Conservation (phyloP, 2,888 invertebrate genomes). For the Catonia carolina region DNA sequence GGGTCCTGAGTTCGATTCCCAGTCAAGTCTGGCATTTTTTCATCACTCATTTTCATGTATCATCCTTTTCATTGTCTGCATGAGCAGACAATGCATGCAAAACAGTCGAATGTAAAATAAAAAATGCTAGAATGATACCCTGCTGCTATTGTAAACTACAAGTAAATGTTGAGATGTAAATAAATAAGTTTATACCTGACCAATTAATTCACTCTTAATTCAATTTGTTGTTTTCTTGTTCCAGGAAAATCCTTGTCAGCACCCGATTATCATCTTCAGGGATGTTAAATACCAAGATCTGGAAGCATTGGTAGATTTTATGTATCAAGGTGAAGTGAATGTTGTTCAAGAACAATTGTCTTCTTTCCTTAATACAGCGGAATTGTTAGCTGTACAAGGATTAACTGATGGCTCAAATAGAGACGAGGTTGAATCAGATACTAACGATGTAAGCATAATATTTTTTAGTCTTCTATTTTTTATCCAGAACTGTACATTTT, state of each 20-base stretch:
- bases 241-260: constrained; percentile 71
- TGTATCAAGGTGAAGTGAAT: constrained; percentile 74
- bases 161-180: too few relatives aligned
- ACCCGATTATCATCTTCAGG: constrained; percentile 73
- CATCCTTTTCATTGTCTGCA: too few relatives aligned
- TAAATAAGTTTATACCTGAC: too few relatives aligned
- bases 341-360: constrained; percentile 71
- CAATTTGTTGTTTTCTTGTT: constrained; percentile 41
- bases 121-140: too few relatives aligned
- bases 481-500: too few relatives aligned
- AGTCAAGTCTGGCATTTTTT: too few relatives aligned
- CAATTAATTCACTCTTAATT: too few relatives aligned
- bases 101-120: too few relatives aligned
- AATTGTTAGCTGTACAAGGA: constrained; percentile 68
- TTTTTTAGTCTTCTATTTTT: constrained; percentile 3
- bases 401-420: constrained; percentile 46
- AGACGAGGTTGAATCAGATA: not conserved
- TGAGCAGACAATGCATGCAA: too few relatives aligned
- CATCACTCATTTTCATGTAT: too few relatives aligned
- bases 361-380: constrained; percentile 70
- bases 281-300: constrained; percentile 72
- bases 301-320: constrained; percentile 69
- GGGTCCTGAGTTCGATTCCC: too few relatives aligned
- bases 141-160: too few relatives aligned
- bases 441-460: not conserved